These are phyloP conservation scores for Gallinago stenura DNA, from an alignment of 2,797 vertebrate genomes.

Conservation along the genomic window DNA sequence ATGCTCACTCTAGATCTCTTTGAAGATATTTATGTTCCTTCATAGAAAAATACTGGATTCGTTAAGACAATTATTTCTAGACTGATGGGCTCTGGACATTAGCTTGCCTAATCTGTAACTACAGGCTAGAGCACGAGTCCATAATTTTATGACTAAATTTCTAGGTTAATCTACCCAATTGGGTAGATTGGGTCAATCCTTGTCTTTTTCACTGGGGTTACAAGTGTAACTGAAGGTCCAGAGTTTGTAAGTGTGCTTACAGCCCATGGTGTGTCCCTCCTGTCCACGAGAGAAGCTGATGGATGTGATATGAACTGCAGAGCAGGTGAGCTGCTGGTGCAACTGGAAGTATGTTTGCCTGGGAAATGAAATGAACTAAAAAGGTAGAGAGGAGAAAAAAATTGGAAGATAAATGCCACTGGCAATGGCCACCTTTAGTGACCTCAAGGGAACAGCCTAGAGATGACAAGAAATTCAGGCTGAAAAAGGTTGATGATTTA, in stretches of 20 bases:
- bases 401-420: slow-evolving; percentile 54
- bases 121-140: not conserved
- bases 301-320: slow-evolving; percentile 16
- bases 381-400: slow-evolving; percentile 32
- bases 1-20: not conserved
- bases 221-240: not conserved
- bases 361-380: not conserved
- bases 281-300: slow-evolving; percentile 16
- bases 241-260: not conserved
- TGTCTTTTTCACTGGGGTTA: not conserved
- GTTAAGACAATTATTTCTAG: not conserved
- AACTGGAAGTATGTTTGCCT: slow-evolving; percentile 50
- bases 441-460: slow-evolving; percentile 25
- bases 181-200: not conserved
- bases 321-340: slow-evolving; percentile 41
- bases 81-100: not conserved
- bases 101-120: not conserved
- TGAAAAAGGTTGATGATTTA: slow-evolving; percentile 48
- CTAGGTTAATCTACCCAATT: not conserved
- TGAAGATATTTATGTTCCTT: not conserved
- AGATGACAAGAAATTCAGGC: slow-evolving; percentile 53
- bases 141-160: not conserved
- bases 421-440: slow-evolving; percentile 53
- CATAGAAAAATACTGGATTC: not conserved
- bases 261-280: not conserved